These are phyloP conservation scores for Melieria crassipennis DNA, from an alignment of 2,888 invertebrate species.

Conservation along the genomic window DNA sequence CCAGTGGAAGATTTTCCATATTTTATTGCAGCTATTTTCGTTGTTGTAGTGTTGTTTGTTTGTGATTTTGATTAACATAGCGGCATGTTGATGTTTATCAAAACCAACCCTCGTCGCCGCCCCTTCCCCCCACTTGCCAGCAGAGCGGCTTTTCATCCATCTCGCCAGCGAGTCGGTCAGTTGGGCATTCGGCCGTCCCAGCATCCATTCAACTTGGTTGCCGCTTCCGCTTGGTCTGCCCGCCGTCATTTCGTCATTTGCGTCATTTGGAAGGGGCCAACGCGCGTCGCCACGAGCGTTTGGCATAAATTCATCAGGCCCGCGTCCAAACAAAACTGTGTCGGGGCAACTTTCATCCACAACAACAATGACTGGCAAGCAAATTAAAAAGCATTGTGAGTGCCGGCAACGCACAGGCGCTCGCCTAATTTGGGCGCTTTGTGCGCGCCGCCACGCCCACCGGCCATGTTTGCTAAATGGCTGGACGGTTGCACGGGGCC, in stretches of 20 bases:
- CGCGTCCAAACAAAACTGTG: too few relatives aligned
- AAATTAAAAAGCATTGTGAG: constrained; percentile 1
- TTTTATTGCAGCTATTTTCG: constrained; percentile 18
- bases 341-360: background rate
- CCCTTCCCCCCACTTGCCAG: background rate
- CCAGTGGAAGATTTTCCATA: too few relatives aligned
- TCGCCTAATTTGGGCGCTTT: background rate
- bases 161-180: background rate
- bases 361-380: background rate
- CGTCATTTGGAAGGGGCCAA: background rate
- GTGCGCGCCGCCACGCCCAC: background rate
- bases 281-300: background rate
- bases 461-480: background rate
- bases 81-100: constrained; percentile 5
- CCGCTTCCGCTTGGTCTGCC: background rate
- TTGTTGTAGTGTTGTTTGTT: constrained; percentile 13
- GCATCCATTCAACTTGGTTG: background rate
- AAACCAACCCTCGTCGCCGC: background rate
- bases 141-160: background rate
- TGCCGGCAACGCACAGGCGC: background rate
- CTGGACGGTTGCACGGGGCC: background rate
- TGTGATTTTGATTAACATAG: constrained; percentile 10
- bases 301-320: background rate
- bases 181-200: background rate
- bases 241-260: background rate